Base-by-base conservation (phyloP, 1,140 invertebrate genomes). In the Bombyx mandarina region DNA sequence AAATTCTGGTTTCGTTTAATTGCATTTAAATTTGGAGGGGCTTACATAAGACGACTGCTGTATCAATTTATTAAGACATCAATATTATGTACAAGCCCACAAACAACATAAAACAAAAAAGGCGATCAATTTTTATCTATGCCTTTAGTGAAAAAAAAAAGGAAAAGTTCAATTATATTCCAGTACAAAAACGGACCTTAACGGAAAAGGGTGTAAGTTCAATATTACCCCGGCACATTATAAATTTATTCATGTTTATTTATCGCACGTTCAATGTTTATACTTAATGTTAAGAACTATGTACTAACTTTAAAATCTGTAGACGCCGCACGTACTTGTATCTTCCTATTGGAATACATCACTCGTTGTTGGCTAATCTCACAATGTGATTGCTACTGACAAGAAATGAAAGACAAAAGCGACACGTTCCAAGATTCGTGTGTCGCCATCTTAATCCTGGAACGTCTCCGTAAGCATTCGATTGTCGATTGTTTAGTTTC, bases 401-500 rank as follows among this genome's bases (percentile, higher is more conserved):
- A 75, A 62, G 67, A 69, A 66, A 58, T 44, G 47, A 60, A 35
- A 51, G 18, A 35, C 26, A 49, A 48, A 58, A 9, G 53, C 35
- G 43, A 65, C 62, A 52, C 56, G 56, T 75, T 71, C 69, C 58
- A 44, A 51, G 64, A 3, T 35, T 35, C 26, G 26, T 35, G 26
- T 35, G 26, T 35, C 26, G 4, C 26, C 26, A 35, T 35, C 26
- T 35, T 53, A 55, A 63, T 75, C 77, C 71, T 69, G 75, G 77
- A 82, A 82, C 58, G 54, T 70, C 61, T 56, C 53, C 59, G 65
- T 83, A 81, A 83, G 80, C 80, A 79, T 77, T 79, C 66, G 66
- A 60, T 68, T 69, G 66, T 79, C 66, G 66, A 60, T 35, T 65
- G 57, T 63, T 67, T 61, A 60, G 64, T 69, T 67, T 61, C 65